Evolutionary conservation across 1,140 invertebrate genomes (phyloP).

Genomic region (Mylabris phalerata): DNA sequence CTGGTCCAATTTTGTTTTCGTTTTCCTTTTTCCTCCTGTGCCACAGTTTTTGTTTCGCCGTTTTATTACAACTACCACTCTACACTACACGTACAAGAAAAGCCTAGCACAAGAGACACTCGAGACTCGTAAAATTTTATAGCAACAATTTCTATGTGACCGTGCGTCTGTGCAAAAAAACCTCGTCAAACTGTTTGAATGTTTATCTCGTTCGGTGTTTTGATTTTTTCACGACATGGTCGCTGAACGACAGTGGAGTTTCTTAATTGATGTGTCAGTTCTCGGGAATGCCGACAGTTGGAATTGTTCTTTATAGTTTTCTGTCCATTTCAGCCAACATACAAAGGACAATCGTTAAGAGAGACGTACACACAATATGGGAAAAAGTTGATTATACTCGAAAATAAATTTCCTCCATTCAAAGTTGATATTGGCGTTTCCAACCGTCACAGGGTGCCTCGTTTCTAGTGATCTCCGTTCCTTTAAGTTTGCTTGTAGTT

Average conservation of each 20-base stretch:
- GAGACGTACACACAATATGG: neutral
- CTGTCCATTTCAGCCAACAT: neutral
- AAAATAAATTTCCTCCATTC: too few species aligned
- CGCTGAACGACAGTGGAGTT: neutral
- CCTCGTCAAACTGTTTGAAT: constrained; percentile 27
- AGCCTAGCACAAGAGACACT: too few species aligned
- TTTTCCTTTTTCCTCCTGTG: too few species aligned
- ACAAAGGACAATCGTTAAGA: neutral
- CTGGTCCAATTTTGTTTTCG: too few species aligned
- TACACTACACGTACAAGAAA: too few species aligned
- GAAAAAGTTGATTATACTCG: too few species aligned
- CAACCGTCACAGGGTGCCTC: too few species aligned
- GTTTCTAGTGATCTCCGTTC: too few species aligned
- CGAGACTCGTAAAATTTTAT: constrained; percentile 32
- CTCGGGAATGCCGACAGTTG: constrained; percentile 29
- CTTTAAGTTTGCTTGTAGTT: too few species aligned
- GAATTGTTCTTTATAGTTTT: constrained; percentile 24
- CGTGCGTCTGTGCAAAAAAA: constrained; percentile 22
- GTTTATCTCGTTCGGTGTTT: constrained; percentile 29
- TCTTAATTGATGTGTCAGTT: constrained; percentile 35
- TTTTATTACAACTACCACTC: too few species aligned
- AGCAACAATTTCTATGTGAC: constrained; percentile 18
- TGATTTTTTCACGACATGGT: constrained; percentile 33
- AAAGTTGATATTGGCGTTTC: too few species aligned
- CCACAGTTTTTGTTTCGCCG: too few species aligned